These are phyloP conservation scores for Charanyca ferruginea DNA, from an alignment of 2,888 invertebrate species.

Conservation along the genomic window DNA sequence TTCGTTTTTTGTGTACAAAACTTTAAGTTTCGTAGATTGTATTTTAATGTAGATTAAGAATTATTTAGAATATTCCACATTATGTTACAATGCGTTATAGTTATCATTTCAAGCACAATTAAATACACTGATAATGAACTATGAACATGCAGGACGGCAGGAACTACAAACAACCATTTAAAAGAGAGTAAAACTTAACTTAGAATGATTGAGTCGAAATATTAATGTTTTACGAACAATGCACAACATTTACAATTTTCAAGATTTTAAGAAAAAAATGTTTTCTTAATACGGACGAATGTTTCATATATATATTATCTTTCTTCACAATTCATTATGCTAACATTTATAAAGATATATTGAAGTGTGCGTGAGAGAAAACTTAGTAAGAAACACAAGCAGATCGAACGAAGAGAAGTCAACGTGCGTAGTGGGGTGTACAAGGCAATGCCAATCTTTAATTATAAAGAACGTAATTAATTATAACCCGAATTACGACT, in stretches of 20 bases:
- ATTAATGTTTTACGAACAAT: slow-evolving; percentile 34
- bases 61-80: slow-evolving; percentile 42
- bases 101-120: slow-evolving; percentile 52
- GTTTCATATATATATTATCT: slow-evolving; percentile 29
- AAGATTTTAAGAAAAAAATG: slow-evolving; percentile 36
- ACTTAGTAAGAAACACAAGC: slow-evolving; percentile 22
- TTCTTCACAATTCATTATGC: slow-evolving; percentile 23
- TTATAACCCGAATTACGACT: slow-evolving; percentile 15
- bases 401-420: neutral
- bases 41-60: slow-evolving; percentile 25
- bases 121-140: slow-evolving; percentile 51
- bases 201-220: slow-evolving; percentile 39
- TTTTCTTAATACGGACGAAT: slow-evolving; percentile 48
- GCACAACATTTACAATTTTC: slow-evolving; percentile 36
- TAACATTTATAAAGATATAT: slow-evolving; percentile 32
- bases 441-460: neutral
- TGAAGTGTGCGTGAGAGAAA: slow-evolving; percentile 31
- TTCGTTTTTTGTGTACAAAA: slow-evolving; percentile 53
- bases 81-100: slow-evolving; percentile 38
- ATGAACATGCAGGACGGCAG: slow-evolving; percentile 73
- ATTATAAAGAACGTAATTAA: slow-evolving; percentile 9
- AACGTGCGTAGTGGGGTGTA: neutral
- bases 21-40: slow-evolving; percentile 58
- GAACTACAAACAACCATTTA: slow-evolving; percentile 73
- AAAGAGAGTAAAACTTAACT: slow-evolving; percentile 65